Evolutionary conservation across 2,797 vertebrate species (phyloP), one percentile per base, ranked within the genome.

Genomic region (Cyclura pinguis): DNA sequence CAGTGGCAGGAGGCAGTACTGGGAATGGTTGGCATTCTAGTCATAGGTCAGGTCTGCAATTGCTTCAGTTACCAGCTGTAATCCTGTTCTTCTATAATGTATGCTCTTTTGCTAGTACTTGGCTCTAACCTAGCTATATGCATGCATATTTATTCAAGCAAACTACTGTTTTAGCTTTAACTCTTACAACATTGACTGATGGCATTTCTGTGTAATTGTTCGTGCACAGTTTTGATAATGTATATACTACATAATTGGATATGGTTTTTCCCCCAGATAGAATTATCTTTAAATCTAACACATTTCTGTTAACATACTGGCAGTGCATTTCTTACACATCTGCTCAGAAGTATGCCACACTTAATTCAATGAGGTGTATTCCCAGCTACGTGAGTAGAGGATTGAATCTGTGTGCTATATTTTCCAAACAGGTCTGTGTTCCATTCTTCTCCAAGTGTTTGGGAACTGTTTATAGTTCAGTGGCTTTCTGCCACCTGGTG

Each of bases 401-500:
- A 85, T 72, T n/a, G 42, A 18, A 32, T 14, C n/a, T 32, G 6
- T 50, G 14, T 87, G 50, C 12, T 80, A 14, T 81, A 29, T 87
- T 78, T 87, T 77, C 38, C 67, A 84, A 20, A 59, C 57, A 18
- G 42, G 38, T 38, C 59, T 47, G 55, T 29, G 6, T 73, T 80
- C 0, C 27, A 8, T 57, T 72, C 12, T 80, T 86, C 57, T 27
- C 3, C 13, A 55, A 10, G 20, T 16, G 14, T 86, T 80, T 72
- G 77, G 38, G 0, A 0, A 14, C n/a, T 64, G 38, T 78, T 82
- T 6, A 29, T n/a, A 52, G 85, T 69, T 90, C 35, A 52, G 84
- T 90, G 74, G 77, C 8, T 81, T 93, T 85, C 92, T 95, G 96
- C 95, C 96, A 93, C 81, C 95, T 96, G 84, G 80, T 93, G 96